These are phyloP conservation scores for Athrips mouffetella DNA, from an alignment of 2,888 invertebrate species.

Conservation along the genomic window DNA sequence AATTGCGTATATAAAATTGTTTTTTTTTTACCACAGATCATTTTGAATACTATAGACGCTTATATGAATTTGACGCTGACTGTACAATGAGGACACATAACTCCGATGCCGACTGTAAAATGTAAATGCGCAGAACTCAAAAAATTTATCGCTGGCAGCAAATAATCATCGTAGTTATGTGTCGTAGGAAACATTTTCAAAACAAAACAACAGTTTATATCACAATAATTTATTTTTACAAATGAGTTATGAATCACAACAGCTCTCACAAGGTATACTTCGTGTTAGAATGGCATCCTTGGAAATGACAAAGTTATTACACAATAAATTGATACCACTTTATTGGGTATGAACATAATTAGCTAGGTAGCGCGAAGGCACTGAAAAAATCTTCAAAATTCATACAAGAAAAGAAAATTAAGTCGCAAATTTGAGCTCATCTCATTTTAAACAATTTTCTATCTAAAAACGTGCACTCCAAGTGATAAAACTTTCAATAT, in stretches of 20 bases:
- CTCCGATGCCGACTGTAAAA: no score
- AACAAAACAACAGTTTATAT: constrained; percentile 54
- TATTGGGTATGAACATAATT: constrained; percentile 30
- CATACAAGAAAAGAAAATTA: constrained; percentile 38
- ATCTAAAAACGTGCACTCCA: constrained; percentile 65
- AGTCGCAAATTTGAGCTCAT: constrained; percentile 64
- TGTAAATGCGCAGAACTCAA: no score
- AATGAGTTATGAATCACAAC: constrained; percentile 74
- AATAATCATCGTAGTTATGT: not conserved
- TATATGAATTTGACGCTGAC: no score
- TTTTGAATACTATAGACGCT: no score
- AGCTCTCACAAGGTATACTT: constrained; percentile 63
- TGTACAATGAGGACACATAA: no score
- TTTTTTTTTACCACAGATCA: no score
- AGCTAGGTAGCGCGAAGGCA: constrained; percentile 34
- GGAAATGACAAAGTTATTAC: constrained; percentile 39
- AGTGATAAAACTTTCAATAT: constrained; percentile 60
- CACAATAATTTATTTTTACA: constrained; percentile 80
- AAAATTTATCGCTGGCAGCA: no score
- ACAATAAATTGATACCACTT: constrained; percentile 37
- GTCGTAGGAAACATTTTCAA: not conserved
- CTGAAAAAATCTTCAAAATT: constrained; percentile 24
- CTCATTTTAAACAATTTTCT: constrained; percentile 53
- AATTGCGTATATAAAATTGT: no score
- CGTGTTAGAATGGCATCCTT: constrained; percentile 49